Base-by-base conservation (phyloP, 2,888 invertebrate species). In the Doris montereyensis region DNA sequence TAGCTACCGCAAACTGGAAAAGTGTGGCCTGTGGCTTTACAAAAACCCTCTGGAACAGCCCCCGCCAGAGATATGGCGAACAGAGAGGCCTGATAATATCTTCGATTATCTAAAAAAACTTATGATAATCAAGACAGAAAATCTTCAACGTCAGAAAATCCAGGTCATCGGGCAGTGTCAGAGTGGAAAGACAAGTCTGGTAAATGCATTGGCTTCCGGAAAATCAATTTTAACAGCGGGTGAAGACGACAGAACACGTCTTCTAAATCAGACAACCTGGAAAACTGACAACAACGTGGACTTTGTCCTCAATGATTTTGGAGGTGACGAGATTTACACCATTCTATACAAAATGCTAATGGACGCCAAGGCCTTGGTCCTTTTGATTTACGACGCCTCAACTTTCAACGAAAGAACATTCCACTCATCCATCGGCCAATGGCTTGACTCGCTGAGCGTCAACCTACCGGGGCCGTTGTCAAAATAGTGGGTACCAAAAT, bases 1-100 rank as follows among this genome's bases (percentile, higher is more conserved):
- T 80, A 85, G 85, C 8, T 91, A 88, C 82, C 82, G 85, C 52
- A 88, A 90, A 60, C 83, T 89, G 24, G 82, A 85, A 21, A 89
- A 89, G 79, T 77, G 84, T 82, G 91, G 91, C 2, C 83, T 91
- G 70, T 91, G 91, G 91, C 83, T 91, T 68, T 88, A 90, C 83
- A 87, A 87, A 75, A 91, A 91, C 78, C 91, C 91, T 8, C 83
- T 91, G 34, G 87, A 83, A 32, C 85, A 86, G 60, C 91, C 90
- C 13, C 91, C 91, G 34, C 87, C 87, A 65, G 86, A 89, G 62
- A 84, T 91, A 2, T 91, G 91, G 91, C 88, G 89, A 77, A 90
- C 89, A 0, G 88, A 88, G 24, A 84, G 88, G 34, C 87, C 89
- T 4, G 83, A 87, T 28, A 85, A 87, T 67, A 90, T 90, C 65